Percentiles rank a stretch among this genome's conserved stretches.
These are phyloP conservation scores for Phocoena phocoena DNA, from an alignment of 2,113 vertebrate genomes.

Conservation along the genomic window DNA sequence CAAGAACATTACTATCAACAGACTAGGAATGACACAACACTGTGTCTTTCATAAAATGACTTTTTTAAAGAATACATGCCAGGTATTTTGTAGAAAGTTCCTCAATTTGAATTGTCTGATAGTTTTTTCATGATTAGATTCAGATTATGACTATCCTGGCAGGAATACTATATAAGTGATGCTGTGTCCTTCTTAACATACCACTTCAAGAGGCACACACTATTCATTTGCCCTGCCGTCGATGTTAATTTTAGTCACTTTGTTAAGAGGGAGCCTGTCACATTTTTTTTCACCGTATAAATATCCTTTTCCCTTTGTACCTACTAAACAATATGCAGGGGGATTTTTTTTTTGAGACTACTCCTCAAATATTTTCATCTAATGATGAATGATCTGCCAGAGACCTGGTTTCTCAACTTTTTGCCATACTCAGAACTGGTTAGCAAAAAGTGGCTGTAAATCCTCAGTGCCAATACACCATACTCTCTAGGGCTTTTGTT, in stretches of 20 bases:
- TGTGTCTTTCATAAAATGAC: not conserved
- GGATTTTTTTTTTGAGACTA: not conserved
- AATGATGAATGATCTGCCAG: not conserved
- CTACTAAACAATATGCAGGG: not conserved
- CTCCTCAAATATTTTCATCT: not conserved
- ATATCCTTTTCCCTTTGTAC: not conserved
- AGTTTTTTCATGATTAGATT: not conserved
- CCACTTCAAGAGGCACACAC: not conserved
- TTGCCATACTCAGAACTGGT: not conserved
- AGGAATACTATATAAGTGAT: not conserved
- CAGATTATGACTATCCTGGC: not conserved
- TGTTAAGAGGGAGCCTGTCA: not conserved
- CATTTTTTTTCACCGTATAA: not conserved
- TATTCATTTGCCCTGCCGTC: not conserved
- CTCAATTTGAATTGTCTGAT: not conserved
- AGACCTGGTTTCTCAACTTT: not conserved
- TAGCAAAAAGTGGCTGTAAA: not conserved
- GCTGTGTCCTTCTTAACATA: not conserved
- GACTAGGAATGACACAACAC: not conserved
- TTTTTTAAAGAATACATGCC: not conserved
- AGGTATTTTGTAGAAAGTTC: not conserved
- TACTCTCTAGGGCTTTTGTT: not conserved
- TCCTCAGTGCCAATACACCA: no score
- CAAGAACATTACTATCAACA: not conserved
- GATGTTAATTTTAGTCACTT: not conserved